phyloP scores from a whole-genome alignment of 2,888 invertebrate species.

The Pocota personata region DNA sequence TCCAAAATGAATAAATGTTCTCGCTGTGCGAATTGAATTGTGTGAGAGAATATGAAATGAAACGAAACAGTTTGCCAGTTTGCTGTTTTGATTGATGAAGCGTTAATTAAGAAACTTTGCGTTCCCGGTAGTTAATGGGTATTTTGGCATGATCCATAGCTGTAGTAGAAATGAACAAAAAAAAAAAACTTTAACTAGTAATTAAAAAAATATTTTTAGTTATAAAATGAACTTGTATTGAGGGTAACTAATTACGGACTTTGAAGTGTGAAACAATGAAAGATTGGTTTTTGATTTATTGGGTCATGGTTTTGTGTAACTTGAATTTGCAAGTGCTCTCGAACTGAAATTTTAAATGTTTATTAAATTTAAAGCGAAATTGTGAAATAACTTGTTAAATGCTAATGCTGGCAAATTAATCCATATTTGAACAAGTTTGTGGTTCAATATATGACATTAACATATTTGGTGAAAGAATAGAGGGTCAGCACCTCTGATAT shows the following conservation, averaged over 20 bases:
- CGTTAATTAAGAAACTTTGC: conserved; percentile 1
- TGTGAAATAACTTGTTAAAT: neutral
- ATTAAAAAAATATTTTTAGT: neutral
- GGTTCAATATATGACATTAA: no score
- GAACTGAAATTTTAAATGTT: neutral
- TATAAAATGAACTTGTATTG: conserved; percentile 1
- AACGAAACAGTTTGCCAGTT: neutral
- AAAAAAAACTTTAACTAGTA: neutral
- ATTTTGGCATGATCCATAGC: conserved; percentile 29
- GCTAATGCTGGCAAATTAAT: neutral
- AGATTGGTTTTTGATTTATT: conserved; percentile 1
- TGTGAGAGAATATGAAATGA: conserved; percentile 8
- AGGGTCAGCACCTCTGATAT: no score
- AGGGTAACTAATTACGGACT: neutral
- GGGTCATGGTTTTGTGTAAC: conserved; percentile 1
- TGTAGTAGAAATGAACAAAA: neutral
- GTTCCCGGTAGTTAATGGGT: conserved; percentile 19
- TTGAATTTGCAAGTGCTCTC: neutral
- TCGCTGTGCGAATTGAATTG: neutral
- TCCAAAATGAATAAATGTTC: neutral
- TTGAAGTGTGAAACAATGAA: conserved; percentile 2
- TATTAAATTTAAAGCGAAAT: neutral
- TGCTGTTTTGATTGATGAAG: conserved; percentile 35
- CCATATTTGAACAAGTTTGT: no score
- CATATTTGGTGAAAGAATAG: no score